These are phyloP conservation scores for Odocoileus hemionus DNA, from an alignment of 2,113 vertebrate genomes.

Conservation along the genomic window DNA sequence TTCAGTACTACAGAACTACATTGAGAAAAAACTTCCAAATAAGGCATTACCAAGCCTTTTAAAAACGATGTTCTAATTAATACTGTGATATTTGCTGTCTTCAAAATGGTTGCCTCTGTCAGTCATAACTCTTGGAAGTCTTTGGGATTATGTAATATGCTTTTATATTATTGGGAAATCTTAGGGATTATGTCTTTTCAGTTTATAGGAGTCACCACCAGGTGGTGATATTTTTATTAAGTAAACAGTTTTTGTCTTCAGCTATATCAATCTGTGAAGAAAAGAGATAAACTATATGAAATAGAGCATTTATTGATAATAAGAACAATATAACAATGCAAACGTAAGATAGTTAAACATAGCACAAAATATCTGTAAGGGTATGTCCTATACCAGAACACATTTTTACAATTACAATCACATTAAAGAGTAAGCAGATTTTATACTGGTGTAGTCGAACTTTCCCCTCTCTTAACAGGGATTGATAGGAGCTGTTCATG, in stretches of 20 bases:
- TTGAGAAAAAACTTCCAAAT: background rate
- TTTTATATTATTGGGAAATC: background rate
- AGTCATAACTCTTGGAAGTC: background rate
- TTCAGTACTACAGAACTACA: background rate
- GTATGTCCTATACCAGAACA: background rate
- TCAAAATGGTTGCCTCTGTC: background rate
- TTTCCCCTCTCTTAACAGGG: background rate
- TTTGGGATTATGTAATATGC: background rate
- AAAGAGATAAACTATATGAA: background rate
- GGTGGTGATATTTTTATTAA: slow-evolving; percentile 54
- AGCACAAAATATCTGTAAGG: background rate
- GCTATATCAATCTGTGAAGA: background rate
- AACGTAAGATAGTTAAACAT: background rate
- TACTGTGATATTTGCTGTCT: background rate
- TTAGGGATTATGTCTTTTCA: background rate
- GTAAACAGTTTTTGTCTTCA: background rate
- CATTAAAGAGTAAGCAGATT: background rate
- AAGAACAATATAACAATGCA: background rate
- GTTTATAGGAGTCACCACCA: slow-evolving; percentile 42
- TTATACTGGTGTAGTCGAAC: background rate
- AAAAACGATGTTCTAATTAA: background rate
- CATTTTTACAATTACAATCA: background rate
- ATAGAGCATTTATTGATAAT: background rate
- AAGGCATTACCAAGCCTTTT: background rate
- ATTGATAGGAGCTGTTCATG: background rate